These are phyloP conservation scores for Siphamia tubifer DNA, from an alignment of 2,113 vertebrate genomes.

Conservation along the genomic window DNA sequence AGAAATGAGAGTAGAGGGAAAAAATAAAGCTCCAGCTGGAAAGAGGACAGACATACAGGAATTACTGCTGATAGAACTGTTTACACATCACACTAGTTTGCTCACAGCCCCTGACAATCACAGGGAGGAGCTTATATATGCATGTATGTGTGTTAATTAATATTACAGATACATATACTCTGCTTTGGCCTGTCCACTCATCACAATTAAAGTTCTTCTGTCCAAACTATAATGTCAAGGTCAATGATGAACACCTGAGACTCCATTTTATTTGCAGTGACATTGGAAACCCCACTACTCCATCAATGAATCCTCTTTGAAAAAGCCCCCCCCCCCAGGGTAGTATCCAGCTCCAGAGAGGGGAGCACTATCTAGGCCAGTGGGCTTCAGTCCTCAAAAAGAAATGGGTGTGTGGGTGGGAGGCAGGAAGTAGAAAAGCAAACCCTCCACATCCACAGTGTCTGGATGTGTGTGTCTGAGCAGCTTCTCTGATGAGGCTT, in stretches of 20 bases:
- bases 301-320: neutral
- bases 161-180: neutral
- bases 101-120: slow-evolving; percentile 6
- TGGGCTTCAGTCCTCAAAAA: slow-evolving; percentile 24
- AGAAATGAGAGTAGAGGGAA: slow-evolving; percentile 73
- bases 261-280: no score
- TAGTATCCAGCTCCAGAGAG: slow-evolving; percentile 1
- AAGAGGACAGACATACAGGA: slow-evolving; percentile 62
- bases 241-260: no score
- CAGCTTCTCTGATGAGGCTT: slow-evolving; percentile 49
- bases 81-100: slow-evolving; percentile 39
- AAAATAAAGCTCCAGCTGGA: slow-evolving; percentile 69
- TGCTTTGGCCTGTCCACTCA: neutral
- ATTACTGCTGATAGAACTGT: slow-evolving; percentile 43
- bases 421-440: neutral
- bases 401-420: neutral
- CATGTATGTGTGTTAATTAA: neutral
- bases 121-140: neutral
- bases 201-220: neutral
- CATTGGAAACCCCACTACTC: neutral
- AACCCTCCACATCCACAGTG: slow-evolving; percentile 15
- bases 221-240: no score
- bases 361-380: slow-evolving; percentile 53
- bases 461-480: slow-evolving; percentile 21
- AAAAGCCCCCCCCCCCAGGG: neutral